Evolutionary conservation across 2,888 invertebrate genomes (phyloP), one percentile per base, ranked within the genome.

Genomic region (Syritta pipiens): DNA sequence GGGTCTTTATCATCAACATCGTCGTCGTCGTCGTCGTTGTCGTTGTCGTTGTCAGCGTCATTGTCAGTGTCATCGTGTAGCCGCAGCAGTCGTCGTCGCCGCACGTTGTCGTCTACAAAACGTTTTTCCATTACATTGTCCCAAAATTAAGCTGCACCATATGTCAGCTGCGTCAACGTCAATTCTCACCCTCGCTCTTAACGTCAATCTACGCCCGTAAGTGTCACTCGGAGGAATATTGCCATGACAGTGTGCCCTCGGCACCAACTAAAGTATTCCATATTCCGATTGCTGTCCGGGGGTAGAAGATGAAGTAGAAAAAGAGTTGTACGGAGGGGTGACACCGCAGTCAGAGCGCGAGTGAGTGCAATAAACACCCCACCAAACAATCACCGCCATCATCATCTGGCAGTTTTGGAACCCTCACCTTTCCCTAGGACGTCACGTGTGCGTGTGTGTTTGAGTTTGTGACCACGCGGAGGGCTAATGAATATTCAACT

Each of bases 141-240:
- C 67, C 46, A 57, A 76, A 72, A 74, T 79, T 74, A 67, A 79
- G 74, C 67, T 79, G 74, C 67, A 79, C 74, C 79, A 79, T 79
- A 79, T 79, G 79, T 74, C 74, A 79, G 79, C 67, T 79, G 74
- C 67, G 74, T 79, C 67, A 74, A 79, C 53, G 79, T 68, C 74
- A 74, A 62, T 62, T 67, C 51, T 68, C 67, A 74, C 79, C 74
- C 79, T 60, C 49, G 57, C 79, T 57, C 79, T 79, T 51, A 62
- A 74, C 57, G 79, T 79, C 79, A 79, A 74, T 79, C 67, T 62
- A 68, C 68, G 62, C 51, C 67, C 55, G 68, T 74, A 74, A 79
- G 74, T 79, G 79, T 79, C 77, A 72, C 60, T 67, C 37, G 59
- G 79, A 60, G 74, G 46, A 55, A 40, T 35, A 22, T 42, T 51